These are phyloP conservation scores for Tenthredo amoena DNA, from an alignment of 2,888 invertebrate species.

Conservation along the genomic window DNA sequence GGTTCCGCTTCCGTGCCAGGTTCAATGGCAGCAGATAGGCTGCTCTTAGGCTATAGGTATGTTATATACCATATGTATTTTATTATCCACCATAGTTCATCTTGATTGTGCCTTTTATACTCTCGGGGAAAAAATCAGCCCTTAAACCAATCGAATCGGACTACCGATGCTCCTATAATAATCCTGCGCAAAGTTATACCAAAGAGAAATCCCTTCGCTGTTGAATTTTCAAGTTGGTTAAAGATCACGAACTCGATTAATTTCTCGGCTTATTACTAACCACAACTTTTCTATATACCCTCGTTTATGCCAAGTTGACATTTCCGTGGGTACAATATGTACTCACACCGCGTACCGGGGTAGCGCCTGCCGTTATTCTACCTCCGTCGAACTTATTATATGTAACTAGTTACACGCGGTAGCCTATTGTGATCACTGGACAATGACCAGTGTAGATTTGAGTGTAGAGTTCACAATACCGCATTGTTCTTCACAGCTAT, in stretches of 20 bases:
- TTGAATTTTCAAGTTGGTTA: not conserved
- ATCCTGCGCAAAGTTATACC: too few relatives aligned
- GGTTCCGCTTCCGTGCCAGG: slow-evolving; percentile 31
- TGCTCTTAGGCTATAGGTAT: not conserved
- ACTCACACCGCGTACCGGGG: not conserved
- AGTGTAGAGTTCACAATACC: slow-evolving; percentile 14
- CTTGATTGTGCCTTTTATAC: not conserved
- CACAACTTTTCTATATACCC: not conserved
- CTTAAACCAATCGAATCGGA: too few relatives aligned
- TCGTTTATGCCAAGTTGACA: not conserved
- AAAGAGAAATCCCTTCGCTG: not conserved
- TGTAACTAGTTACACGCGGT: slow-evolving; percentile 38
- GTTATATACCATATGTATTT: not conserved
- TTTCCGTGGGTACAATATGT: not conserved
- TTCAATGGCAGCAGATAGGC: slow-evolving; percentile 13
- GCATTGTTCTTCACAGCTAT: slow-evolving; percentile 36
- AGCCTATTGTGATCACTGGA: slow-evolving; percentile 49
- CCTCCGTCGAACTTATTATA: slow-evolving; percentile 23
- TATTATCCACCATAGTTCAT: not conserved
- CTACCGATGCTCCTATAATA: too few relatives aligned
- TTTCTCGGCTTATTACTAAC: not conserved
- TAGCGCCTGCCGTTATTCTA: not conserved
- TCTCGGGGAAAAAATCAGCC: too few relatives aligned
- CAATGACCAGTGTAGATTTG: slow-evolving; percentile 44
- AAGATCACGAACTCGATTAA: not conserved